phyloP scores from a whole-genome alignment of 2,797 vertebrate species.

The Anableps anableps region DNA sequence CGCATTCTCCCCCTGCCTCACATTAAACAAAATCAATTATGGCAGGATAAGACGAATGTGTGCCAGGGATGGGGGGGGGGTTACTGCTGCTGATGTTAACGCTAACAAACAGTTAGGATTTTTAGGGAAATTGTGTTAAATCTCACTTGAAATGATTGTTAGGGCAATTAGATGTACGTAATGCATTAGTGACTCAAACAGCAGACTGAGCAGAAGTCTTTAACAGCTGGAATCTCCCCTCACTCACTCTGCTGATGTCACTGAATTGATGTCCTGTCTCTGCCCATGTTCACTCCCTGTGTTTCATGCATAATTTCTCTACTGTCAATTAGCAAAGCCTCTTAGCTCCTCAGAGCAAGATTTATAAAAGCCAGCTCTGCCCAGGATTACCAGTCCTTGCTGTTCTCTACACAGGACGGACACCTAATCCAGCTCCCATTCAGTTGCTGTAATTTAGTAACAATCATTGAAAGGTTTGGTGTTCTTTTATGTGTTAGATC shows the following conservation, averaged over 20 bases:
- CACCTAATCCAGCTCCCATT: slow-evolving; percentile 30
- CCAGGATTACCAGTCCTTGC: slow-evolving; percentile 11
- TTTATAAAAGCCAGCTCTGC: slow-evolving; percentile 16
- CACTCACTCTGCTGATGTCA: slow-evolving; percentile 15
- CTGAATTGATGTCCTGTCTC: neutral
- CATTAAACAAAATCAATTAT: slow-evolving; percentile 71
- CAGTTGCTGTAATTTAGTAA: slow-evolving; percentile 47
- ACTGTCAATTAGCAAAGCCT: slow-evolving; percentile 44
- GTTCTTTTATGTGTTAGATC: slow-evolving; percentile 19
- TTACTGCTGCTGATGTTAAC: slow-evolving; percentile 5
- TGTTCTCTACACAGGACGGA: slow-evolving; percentile 7
- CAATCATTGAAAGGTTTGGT: slow-evolving; percentile 38
- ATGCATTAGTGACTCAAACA: neutral
- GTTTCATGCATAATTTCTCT: slow-evolving; percentile 34
- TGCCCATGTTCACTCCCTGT: slow-evolving; percentile 6
- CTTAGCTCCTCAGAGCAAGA: slow-evolving; percentile 35
- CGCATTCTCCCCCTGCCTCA: slow-evolving; percentile 23
- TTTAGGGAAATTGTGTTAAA: slow-evolving; percentile 26
- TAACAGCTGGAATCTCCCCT: neutral
- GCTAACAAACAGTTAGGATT: neutral
- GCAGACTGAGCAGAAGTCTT: neutral
- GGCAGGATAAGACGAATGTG: neutral
- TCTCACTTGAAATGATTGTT: slow-evolving; percentile 11
- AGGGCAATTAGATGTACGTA: neutral
- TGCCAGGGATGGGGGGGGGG: too few species aligned